Base-by-base conservation (phyloP, 2,797 vertebrate genomes). In the Oryzias dopingdopingensis region DNA sequence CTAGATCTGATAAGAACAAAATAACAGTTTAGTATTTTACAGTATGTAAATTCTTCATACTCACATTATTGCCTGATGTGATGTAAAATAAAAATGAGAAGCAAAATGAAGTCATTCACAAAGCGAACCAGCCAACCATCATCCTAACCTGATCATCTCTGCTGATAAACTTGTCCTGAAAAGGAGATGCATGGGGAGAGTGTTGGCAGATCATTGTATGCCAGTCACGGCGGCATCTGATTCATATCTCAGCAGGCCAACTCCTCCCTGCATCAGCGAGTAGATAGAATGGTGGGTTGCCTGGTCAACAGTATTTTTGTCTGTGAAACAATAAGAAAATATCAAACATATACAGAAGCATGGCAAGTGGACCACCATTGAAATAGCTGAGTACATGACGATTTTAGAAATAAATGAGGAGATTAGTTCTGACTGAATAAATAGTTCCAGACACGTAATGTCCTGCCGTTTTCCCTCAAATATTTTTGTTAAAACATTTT, bases 151-250 rank as follows among this genome's bases (percentile, higher is more conserved):
- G 76, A 87, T 83, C 50, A 82, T 82, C 84, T 80, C 64, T 56
- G 56, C 32, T 70, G 78, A 87, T 86, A 83, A 84, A 74, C 76
- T 84, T 80, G 79, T 79, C 72, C 60, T 62, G 62, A 74, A 63
- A 67, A 49, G 59, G 52, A 62, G 42, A 62, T 22, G 54, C 24
- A 42, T 17, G 12, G 44, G 4, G 26, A 20, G 46, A 50, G 53
- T 60, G 61, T 66, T 67, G 61, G 54, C 42, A 20, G 69, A 61
- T 76, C 74, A 71, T 84, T 86, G 71, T 80, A 72, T 83, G 80
- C 61, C 84, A 84, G 72, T 85, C 74, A 74, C 68, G 69, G 69
- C 65, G 59, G 49, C 59, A 57, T 75, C 79, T 73, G 80, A 87
- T 83, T 83, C 63, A 66, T 78, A 86, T 86, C 85, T 49, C 67